Evolutionary conservation across 2,113 vertebrate species (phyloP).

Genomic region (Sinocyclocheilus maitianheensis): DNA sequence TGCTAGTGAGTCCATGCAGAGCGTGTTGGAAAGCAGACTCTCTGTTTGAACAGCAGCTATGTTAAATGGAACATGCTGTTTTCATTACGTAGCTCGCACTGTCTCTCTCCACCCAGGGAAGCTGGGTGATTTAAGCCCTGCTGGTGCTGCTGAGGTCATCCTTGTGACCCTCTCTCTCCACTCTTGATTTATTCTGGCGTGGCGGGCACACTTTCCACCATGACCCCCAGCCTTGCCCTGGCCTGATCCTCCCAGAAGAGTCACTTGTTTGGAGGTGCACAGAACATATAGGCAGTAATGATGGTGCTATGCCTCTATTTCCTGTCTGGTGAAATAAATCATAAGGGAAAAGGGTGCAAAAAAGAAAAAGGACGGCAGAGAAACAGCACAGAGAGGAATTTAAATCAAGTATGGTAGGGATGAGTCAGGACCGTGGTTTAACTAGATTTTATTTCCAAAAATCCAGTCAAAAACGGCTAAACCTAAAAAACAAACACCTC

Average conservation of each 20-base stretch:
- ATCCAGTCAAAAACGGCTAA: not conserved
- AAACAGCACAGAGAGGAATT: constrained; percentile 43
- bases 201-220: constrained; percentile 61
- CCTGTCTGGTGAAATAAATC: constrained; percentile 57
- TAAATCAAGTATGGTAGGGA: constrained; percentile 47
- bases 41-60: constrained; percentile 18
- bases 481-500: not conserved
- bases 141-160: constrained; percentile 60
- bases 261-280: constrained; percentile 55
- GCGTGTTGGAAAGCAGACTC: constrained; percentile 22
- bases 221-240: constrained; percentile 41
- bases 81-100: constrained; percentile 59
- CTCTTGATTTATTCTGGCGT: constrained; percentile 61
- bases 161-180: constrained; percentile 57
- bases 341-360: constrained; percentile 39
- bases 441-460: not conserved
- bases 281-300: constrained; percentile 55
- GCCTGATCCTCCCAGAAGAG: constrained; percentile 56
- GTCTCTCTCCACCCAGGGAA: constrained; percentile 61
- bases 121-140: constrained; percentile 65
- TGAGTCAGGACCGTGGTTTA: not conserved
- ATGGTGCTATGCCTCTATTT: constrained; percentile 43
- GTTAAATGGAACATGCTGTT: constrained; percentile 59
- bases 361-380: not conserved
- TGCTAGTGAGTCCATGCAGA: constrained; percentile 19